Percentiles rank a stretch among this genome's conserved stretches.
phyloP scores from a whole-genome alignment of 2,888 invertebrate species.

The Orgyia antiqua region DNA sequence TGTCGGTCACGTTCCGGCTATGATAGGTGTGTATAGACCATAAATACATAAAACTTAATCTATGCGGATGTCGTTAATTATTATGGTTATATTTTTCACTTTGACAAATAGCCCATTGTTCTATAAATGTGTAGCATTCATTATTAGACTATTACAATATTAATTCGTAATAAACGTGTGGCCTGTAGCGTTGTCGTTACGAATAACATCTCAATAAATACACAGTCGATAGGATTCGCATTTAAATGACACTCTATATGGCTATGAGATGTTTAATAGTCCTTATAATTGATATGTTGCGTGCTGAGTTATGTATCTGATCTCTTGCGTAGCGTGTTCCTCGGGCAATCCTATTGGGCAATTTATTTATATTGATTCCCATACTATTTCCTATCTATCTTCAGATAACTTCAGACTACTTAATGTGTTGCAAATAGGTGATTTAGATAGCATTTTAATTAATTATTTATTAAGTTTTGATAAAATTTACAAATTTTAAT shows the following conservation, averaged over 20 bases:
- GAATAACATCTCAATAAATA: slow-evolving; percentile 31
- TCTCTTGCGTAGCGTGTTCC: slow-evolving; percentile 50
- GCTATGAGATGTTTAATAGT: slow-evolving; percentile 56
- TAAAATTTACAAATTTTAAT: slow-evolving; percentile 3
- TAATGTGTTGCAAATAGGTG: slow-evolving; percentile 40
- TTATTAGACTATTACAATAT: too few relatives aligned
- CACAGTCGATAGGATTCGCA: slow-evolving; percentile 10
- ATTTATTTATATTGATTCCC: slow-evolving; percentile 71
- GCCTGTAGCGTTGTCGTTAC: slow-evolving; percentile 26
- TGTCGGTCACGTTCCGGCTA: too few relatives aligned
- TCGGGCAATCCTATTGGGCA: slow-evolving; percentile 62
- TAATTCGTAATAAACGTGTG: too few relatives aligned
- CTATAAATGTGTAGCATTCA: too few relatives aligned
- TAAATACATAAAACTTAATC: too few relatives aligned
- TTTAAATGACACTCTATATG: slow-evolving; percentile 49
- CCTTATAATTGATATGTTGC: slow-evolving; percentile 72
- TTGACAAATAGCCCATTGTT: too few relatives aligned
- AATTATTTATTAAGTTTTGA: slow-evolving; percentile 2
- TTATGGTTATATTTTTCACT: too few relatives aligned
- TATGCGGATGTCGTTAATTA: too few relatives aligned
- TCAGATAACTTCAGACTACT: slow-evolving; percentile 49
- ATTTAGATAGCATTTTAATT: slow-evolving; percentile 10
- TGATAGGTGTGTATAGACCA: too few relatives aligned
- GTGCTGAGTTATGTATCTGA: slow-evolving; percentile 66
- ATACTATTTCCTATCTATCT: slow-evolving; percentile 54